Evolutionary conservation across 1,140 invertebrate genomes (phyloP), one percentile per base, ranked within the genome.

Genomic region (Chionoecetes opilio): DNA sequence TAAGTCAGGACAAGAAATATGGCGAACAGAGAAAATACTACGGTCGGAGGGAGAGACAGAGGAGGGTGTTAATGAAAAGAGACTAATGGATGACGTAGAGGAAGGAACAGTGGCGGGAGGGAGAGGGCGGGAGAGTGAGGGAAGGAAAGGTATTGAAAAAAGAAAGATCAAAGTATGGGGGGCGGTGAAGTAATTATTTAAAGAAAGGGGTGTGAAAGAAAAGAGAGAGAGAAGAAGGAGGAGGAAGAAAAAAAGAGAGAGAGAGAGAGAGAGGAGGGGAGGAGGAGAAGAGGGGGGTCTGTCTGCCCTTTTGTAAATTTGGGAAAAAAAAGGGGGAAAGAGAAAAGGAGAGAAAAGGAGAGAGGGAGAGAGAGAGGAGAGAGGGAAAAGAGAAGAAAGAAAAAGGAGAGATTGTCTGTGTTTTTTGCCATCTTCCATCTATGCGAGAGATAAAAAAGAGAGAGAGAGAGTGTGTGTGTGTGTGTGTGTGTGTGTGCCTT

Each of bases 211-310:
- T 34, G 29, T 46, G 29, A 6, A n/a, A n/a, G n/a, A n/a, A n/a
- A n/a, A n/a, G 37, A 91, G 89, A 63, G 37, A 91, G 88, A 91
- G 88, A 91, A n/a, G 46, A 37, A 91, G 37, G 26, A 14, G 26
- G 88, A 91, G 88, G 53, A 38, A 91, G 89, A 91, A 38, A 63
- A 38, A 91, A 38, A 63, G 89, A 91, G 46, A 91, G 89, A 63
- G 89, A 91, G 89, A 63, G 89, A 91, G 89, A 75, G 46, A 53
- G 46, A 53, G 38, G 21, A 17, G 21, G 46, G 21, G 46, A 53
- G 46, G 46, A 53, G 46, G 21, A 17, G 46, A 17, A 14, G 46
- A 0, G 46, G 21, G 21, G 21, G 46, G 46, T 53, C 0, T 3
- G 46, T 53, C 11, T 9, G 46, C n/a, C n/a, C n/a, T n/a, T 53